A percentile compares a stretch with the other conserved stretches of the same genome.
Conservation (phyloP, 2,797 vertebrate genomes). For the Leuciscus waleckii region DNA sequence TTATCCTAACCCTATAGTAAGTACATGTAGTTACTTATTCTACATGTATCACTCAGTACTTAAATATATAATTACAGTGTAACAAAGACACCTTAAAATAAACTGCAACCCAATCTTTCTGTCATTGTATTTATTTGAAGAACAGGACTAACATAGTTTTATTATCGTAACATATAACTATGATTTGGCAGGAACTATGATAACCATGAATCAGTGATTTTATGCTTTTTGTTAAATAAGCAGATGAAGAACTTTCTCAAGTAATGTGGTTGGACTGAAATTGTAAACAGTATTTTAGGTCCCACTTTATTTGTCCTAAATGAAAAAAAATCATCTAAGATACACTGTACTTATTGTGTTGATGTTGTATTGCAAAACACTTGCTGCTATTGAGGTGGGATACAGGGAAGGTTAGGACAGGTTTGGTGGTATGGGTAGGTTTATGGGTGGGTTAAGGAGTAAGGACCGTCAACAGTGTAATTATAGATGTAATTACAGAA, state of each 20-base stretch:
- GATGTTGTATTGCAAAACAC: neutral
- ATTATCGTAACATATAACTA: neutral
- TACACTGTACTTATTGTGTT: neutral
- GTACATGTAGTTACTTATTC: too few species aligned
- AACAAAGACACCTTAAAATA: too few species aligned
- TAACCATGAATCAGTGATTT: neutral
- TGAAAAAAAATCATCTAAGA: neutral
- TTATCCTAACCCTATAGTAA: too few species aligned
- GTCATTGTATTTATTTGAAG: neutral
- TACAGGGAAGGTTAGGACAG: neutral
- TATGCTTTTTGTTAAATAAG: neutral
- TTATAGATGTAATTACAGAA: neutral
- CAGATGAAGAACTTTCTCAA: neutral
- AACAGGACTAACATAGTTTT: neutral
- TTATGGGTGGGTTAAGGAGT: neutral
- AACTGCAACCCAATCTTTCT: neutral
- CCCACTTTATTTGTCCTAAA: neutral
- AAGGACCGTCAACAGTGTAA: neutral
- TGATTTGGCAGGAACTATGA: neutral
- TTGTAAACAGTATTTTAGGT: neutral
- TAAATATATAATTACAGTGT: too few species aligned
- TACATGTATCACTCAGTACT: too few species aligned
- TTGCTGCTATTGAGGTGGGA: too few species aligned
- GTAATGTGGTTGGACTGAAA: neutral
- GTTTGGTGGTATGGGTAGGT: too few species aligned